These are phyloP conservation scores for Mugil cephalus DNA, from an alignment of 2,113 vertebrate genomes.

Conservation along the genomic window DNA sequence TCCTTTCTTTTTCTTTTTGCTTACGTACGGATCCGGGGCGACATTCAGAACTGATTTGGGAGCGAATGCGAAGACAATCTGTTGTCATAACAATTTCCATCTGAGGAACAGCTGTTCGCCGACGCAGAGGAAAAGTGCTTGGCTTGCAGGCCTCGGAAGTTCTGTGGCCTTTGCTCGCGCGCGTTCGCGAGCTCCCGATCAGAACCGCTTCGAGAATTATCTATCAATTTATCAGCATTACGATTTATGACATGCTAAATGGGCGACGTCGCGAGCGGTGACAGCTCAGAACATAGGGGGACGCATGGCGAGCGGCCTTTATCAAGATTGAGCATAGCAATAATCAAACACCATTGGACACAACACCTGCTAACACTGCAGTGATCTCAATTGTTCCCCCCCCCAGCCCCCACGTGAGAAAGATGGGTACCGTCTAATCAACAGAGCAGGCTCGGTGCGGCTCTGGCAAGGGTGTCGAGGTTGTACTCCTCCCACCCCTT, in stretches of 20 bases:
- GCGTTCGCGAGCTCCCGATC: slow-evolving; percentile 33
- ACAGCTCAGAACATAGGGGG: slow-evolving; percentile 46
- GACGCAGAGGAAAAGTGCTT: slow-evolving; percentile 18
- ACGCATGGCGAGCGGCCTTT: slow-evolving; percentile 36
- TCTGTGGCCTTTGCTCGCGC: slow-evolving; percentile 30
- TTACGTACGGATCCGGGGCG: slow-evolving; percentile 3
- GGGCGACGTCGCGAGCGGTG: slow-evolving; percentile 48
- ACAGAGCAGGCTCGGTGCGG: slow-evolving; percentile 12
- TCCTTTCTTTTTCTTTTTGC: slow-evolving; percentile 12
- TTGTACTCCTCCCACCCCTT: slow-evolving; percentile 15
- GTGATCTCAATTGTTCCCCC: slow-evolving; percentile 59
- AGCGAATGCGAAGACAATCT: slow-evolving; percentile 49
- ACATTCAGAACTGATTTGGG: slow-evolving; percentile 30
- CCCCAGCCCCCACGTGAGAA: slow-evolving; percentile 43
- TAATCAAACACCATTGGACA: slow-evolving; percentile 69
- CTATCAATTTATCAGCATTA: slow-evolving; percentile 68
- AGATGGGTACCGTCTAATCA: slow-evolving; percentile 55
- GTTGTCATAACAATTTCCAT: slow-evolving; percentile 46
- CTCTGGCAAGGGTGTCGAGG: slow-evolving; percentile 36
- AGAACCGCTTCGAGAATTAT: slow-evolving; percentile 55
- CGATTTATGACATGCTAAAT: slow-evolving; percentile 69
- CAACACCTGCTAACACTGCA: slow-evolving; percentile 74
- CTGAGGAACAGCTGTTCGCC: slow-evolving; percentile 45
- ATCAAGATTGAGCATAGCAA: slow-evolving; percentile 77
- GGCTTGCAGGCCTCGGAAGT: slow-evolving; percentile 14